phyloP scores from a whole-genome alignment of 53 echinoderm and acorn worm species.

The Echinometra lucunter region DNA sequence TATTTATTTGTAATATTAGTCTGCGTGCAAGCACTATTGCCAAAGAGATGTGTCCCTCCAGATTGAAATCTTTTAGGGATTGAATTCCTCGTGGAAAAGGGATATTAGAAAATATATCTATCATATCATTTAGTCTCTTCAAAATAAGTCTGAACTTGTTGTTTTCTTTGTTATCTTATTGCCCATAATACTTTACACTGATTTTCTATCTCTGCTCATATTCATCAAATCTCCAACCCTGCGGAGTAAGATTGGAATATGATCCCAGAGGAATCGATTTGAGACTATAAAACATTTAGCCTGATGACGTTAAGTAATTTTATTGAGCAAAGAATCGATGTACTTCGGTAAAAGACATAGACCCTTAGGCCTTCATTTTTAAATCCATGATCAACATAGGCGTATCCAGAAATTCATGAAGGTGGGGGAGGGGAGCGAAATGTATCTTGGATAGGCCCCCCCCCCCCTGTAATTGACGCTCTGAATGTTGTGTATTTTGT shows the following conservation, averaged over 20 bases:
- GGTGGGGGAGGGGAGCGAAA: neutral
- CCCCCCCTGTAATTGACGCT: too few relatives aligned
- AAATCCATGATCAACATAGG: neutral
- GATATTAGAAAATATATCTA: too few relatives aligned
- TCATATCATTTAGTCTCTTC: too few relatives aligned
- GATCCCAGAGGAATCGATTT: neutral
- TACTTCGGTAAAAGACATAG: neutral
- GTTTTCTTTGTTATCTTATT: neutral
- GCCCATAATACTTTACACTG: neutral
- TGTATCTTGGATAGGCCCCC: too few relatives aligned
- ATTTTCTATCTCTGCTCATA: neutral
- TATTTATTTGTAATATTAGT: too few relatives aligned
- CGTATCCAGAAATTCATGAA: neutral
- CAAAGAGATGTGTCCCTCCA: too few relatives aligned
- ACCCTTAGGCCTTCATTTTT: neutral
- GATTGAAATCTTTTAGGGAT: too few relatives aligned
- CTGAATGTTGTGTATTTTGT: too few relatives aligned
- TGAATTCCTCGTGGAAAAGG: too few relatives aligned
- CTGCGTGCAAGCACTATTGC: too few relatives aligned
- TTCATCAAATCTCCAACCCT: neutral
- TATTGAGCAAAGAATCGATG: neutral
- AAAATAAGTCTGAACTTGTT: neutral
- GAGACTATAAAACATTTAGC: neutral
- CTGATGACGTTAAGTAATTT: neutral
- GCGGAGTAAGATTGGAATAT: neutral